Percentiles rank a stretch among this genome's conserved stretches.
These are phyloP conservation scores for Protobothrops mucrosquamatus DNA, from an alignment of 2,113 vertebrate genomes.

Conservation along the genomic window DNA sequence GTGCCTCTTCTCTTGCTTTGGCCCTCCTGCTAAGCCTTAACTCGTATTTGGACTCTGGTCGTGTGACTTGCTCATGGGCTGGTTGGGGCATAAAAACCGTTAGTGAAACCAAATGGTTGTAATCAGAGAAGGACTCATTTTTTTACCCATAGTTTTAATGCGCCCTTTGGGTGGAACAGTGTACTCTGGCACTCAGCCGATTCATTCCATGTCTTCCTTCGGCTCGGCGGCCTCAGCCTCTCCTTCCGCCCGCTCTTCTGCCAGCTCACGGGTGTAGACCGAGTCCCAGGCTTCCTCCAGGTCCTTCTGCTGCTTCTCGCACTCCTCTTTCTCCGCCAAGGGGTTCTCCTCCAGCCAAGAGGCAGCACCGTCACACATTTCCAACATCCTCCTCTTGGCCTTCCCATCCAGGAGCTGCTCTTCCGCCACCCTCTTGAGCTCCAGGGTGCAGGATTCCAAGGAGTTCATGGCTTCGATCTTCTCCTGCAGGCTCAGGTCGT, in stretches of 20 bases:
- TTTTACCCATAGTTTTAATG: constrained; percentile 11
- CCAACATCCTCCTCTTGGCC: constrained; percentile 26
- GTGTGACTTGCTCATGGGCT: neutral
- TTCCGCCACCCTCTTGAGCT: constrained; percentile 27
- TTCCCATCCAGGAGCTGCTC: constrained; percentile 24
- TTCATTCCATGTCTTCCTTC: constrained; percentile 12
- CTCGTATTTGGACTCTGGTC: neutral
- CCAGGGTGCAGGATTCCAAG: constrained; percentile 46
- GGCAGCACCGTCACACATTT: constrained; percentile 31
- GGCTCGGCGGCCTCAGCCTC: neutral
- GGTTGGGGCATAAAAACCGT: neutral
- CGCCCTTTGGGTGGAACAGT: neutral
- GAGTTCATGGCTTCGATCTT: constrained; percentile 37
- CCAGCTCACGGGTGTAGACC: neutral
- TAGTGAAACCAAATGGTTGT: neutral
- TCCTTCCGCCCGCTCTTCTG: neutral
- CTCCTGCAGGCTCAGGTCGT: constrained; percentile 27
- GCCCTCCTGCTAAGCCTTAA: neutral
- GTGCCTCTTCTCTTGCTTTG: neutral
- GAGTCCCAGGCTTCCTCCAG: constrained; percentile 35
- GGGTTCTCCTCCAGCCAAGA: constrained; percentile 45
- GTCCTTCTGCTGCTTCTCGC: constrained; percentile 31
- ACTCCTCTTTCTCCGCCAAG: constrained; percentile 37
- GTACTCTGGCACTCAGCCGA: neutral
- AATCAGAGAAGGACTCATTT: neutral